Base-by-base conservation (phyloP, 2,888 invertebrate genomes). In the Pimpla rufipes region DNA sequence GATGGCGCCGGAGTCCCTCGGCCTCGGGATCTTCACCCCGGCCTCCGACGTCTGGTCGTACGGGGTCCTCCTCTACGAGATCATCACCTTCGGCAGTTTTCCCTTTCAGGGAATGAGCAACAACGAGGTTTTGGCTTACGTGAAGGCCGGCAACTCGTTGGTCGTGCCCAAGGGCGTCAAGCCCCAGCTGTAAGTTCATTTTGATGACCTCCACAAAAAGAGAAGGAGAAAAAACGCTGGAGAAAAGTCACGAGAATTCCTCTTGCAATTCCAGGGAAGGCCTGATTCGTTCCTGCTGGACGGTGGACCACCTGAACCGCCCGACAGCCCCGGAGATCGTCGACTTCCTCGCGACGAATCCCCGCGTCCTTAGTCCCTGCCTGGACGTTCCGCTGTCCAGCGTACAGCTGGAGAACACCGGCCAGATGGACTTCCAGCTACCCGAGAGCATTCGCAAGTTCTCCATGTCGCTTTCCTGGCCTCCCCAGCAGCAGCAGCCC, bases 1-100 rank as follows among this genome's bases (percentile, higher is more conserved):
- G 98, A 98, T 98, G 98, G 96, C 98, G 0, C 98, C 98, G 0
- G 98, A 98, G 93, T 97, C 97, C 87, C 94, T 98, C 16, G 96
- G 95, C 2, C 94, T 97, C 29, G 98, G 98, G 11, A 95, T 97
- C 75, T 98, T 98, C 93, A 97, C 97, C 0, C 95, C 97, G 21
- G 96, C 96, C 47, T 97, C 98, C 0, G 98, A 98, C 93, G 96
- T 98, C 16, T 98, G 98, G 98, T 96, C 97, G 45, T 98, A 96
- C 91, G 98, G 98, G 5, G 97, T 98, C 55, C 94, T 98, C 23
- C 94, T 98, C 1, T 98, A 97, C 91, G 97, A 97, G 93, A 97
- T 98, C 77, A 96, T 98, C 79, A 98, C 98, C 0, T 98, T 98
- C 93, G 98, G 98, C 10, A 97, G 97, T 89, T 96, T 97, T 93